phyloP scores from a whole-genome alignment of 2,888 invertebrate genomes.

The Atrina japonica region DNA sequence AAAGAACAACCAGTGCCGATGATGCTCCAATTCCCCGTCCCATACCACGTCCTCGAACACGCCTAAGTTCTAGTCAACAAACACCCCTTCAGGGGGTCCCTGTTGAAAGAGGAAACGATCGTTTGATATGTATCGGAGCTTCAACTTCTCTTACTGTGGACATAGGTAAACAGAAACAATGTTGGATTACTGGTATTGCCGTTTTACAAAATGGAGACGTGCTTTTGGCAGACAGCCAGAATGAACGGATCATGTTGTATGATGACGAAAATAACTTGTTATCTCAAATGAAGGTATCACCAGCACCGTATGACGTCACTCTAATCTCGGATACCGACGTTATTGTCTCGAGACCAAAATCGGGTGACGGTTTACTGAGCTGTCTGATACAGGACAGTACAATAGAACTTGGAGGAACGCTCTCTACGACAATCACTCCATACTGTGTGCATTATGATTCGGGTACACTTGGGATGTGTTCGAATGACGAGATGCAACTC shows the following conservation, averaged over 20 bases:
- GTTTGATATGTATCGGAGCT: too few species aligned
- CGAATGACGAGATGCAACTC: conserved; percentile 17
- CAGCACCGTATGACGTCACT: conserved; percentile 34
- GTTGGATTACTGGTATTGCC: conserved; percentile 39
- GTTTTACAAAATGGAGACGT: conserved; percentile 30
- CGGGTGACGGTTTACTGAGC: conserved; percentile 8
- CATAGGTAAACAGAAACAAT: conserved; percentile 8
- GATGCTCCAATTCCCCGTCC: too few species aligned
- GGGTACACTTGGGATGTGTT: conserved; percentile 28
- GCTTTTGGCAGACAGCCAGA: conserved; percentile 30
- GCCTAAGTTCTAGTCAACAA: too few species aligned
- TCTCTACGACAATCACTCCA: conserved; percentile 17
- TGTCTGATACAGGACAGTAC: conserved; percentile 2
- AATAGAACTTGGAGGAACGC: conserved; percentile 10
- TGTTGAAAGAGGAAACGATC: too few species aligned
- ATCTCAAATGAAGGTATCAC: conserved; percentile 21
- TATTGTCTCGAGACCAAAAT: conserved; percentile 25
- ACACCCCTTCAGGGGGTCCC: too few species aligned
- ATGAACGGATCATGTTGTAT: conserved; percentile 20
- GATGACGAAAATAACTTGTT: conserved; percentile 7
- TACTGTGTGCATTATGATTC: conserved; percentile 24
- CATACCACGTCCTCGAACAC: too few species aligned
- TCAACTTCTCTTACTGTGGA: neutral
- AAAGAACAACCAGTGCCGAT: too few species aligned
- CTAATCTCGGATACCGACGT: conserved; percentile 7